Percentiles rank a stretch among this genome's conserved stretches.
These are phyloP conservation scores for Drosophila mimetica DNA, from an alignment of 2,888 invertebrate genomes.

Conservation along the genomic window DNA sequence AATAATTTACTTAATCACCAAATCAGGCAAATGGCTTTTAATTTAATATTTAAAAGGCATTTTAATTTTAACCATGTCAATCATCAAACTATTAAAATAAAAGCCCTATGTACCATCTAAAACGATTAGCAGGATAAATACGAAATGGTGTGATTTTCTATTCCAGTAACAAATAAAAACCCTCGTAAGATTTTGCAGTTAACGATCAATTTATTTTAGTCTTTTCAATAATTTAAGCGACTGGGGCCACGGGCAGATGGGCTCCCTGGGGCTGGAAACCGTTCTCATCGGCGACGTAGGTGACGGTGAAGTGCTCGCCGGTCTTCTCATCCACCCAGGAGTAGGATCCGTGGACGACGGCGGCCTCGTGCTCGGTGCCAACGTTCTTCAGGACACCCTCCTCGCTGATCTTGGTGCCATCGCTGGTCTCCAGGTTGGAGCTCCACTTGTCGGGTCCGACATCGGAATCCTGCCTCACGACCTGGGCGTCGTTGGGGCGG, in stretches of 20 bases:
- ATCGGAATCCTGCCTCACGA: constrained; percentile 43
- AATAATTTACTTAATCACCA: too few species aligned
- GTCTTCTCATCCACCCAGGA: constrained; percentile 85
- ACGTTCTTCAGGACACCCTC: constrained; percentile 85
- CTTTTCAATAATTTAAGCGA: constrained; percentile 28
- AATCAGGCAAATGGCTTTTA: too few species aligned
- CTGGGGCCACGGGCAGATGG: constrained; percentile 84
- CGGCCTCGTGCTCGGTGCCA: constrained; percentile 85
- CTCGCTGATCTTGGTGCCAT: constrained; percentile 19
- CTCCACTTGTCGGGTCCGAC: constrained; percentile 18
- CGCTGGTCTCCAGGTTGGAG: constrained; percentile 20
- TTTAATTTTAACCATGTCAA: too few species aligned
- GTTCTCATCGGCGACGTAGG: constrained; percentile 82
- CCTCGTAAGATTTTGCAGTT: neutral
- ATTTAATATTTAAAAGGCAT: too few species aligned
- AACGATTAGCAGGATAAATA: too few species aligned
- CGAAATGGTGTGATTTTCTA: neutral
- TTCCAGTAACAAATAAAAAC: neutral
- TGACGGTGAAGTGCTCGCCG: constrained; percentile 85
- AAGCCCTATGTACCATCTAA: too few species aligned
- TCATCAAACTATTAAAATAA: too few species aligned
- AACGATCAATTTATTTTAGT: constrained; percentile 20
- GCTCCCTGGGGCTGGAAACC: constrained; percentile 85
- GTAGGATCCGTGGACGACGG: constrained; percentile 85
- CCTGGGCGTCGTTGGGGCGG: constrained; percentile 54